Conservation (phyloP, 2,888 invertebrate species). For the Unio pictorum region DNA sequence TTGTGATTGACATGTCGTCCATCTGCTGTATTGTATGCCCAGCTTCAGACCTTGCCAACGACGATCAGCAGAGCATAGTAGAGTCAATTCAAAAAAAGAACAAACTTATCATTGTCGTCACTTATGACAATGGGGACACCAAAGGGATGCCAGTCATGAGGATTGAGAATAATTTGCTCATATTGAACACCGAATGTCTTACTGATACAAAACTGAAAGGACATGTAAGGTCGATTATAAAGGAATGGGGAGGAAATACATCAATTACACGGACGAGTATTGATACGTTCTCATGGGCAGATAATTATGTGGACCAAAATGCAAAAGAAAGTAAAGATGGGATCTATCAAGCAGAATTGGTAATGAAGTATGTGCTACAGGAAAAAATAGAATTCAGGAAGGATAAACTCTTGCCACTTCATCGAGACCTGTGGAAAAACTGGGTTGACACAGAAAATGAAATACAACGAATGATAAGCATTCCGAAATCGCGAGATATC, state of each 20-base stretch:
- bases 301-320: neutral
- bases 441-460: conserved; percentile 8
- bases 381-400: neutral
- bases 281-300: neutral
- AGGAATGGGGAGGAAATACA: neutral
- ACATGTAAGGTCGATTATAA: neutral
- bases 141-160: too few relatives aligned
- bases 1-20: neutral
- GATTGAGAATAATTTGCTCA: too few relatives aligned
- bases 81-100: too few relatives aligned
- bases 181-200: too few relatives aligned
- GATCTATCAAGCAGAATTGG: neutral
- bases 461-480: too few relatives aligned
- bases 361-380: too few relatives aligned
- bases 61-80: too few relatives aligned
- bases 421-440: conserved; percentile 3
- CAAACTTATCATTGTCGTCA: too few relatives aligned
- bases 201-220: too few relatives aligned
- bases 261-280: neutral
- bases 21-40: conserved; percentile 3
- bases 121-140: too few relatives aligned
- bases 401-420: conserved; percentile 4
- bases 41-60: too few relatives aligned
- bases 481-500: too few relatives aligned
- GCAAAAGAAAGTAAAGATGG: neutral